phyloP scores from a whole-genome alignment of 2,797 vertebrate species.

The Hypotaenidia philippensis region DNA sequence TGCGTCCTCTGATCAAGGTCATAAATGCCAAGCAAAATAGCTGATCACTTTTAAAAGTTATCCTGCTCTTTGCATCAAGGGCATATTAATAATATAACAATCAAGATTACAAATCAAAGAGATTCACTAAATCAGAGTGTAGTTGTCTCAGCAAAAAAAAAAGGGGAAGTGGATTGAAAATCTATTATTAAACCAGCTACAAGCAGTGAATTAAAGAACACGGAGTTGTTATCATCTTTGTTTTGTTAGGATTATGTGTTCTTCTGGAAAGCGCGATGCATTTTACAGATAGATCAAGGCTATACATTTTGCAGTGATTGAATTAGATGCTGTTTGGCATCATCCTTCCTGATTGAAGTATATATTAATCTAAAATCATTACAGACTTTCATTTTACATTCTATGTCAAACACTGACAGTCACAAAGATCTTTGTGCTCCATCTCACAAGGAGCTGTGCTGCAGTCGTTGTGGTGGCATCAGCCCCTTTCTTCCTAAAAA shows the following conservation, averaged over 20 bases:
- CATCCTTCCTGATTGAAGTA: not conserved
- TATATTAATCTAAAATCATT: not conserved
- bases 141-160: slow-evolving; percentile 22
- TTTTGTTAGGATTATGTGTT: slow-evolving; percentile 51
- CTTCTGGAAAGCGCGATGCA: not conserved
- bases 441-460: not conserved
- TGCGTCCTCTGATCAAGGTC: slow-evolving; percentile 38
- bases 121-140: slow-evolving; percentile 50
- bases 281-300: not conserved
- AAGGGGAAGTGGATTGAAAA: slow-evolving; percentile 49
- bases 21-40: not conserved
- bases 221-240: slow-evolving; percentile 18
- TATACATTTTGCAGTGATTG: not conserved
- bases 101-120: slow-evolving; percentile 47
- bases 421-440: not conserved
- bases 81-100: slow-evolving; percentile 49
- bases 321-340: not conserved
- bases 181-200: slow-evolving; percentile 53
- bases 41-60: slow-evolving; percentile 30
- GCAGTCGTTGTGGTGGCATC: not conserved
- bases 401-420: not conserved
- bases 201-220: slow-evolving; percentile 49
- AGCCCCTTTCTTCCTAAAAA: not conserved
- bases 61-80: slow-evolving; percentile 13
- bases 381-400: not conserved